phyloP scores from a whole-genome alignment of 2,888 invertebrate genomes.

The Chrysopilus asiliformis region DNA sequence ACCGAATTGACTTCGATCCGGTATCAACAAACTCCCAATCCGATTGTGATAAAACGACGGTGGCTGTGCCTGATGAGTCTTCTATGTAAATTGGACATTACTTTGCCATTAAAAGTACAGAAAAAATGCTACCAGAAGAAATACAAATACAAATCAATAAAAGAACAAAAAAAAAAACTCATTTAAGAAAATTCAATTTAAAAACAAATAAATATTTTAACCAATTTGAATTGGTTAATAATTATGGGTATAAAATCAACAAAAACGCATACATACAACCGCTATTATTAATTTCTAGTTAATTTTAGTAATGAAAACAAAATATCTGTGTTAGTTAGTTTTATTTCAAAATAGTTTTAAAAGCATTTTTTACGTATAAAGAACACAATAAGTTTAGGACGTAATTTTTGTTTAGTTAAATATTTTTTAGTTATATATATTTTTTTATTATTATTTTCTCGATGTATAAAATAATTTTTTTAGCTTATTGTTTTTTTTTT shows the following conservation, averaged over 20 bases:
- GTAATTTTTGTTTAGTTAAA: too few species aligned
- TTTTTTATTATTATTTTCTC: too few species aligned
- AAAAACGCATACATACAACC: too few species aligned
- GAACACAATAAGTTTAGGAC: too few species aligned
- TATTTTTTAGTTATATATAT: too few species aligned
- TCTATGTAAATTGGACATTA: constrained; percentile 27
- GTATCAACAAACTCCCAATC: constrained; percentile 23
- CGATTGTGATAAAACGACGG: constrained; percentile 28
- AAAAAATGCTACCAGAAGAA: not conserved
- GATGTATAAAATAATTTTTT: constrained; percentile 35
- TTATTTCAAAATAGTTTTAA: too few species aligned
- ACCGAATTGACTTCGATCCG: constrained; percentile 59
- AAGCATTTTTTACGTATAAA: too few species aligned
- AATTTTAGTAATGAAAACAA: constrained; percentile 19
- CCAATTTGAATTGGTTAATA: too few species aligned
- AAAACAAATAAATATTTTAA: not conserved
- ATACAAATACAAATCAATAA: not conserved
- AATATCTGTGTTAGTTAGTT: constrained; percentile 37
- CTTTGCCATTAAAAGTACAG: too few species aligned
- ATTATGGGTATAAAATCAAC: too few species aligned
- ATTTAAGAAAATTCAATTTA: not conserved
- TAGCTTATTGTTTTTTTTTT: constrained; percentile 8
- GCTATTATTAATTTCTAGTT: too few species aligned
- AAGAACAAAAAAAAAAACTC: not conserved
- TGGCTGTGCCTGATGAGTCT: constrained; percentile 27